Evolutionary conservation across 1,140 invertebrate species (phyloP).

Genomic region (Pectinophora gossypiella): DNA sequence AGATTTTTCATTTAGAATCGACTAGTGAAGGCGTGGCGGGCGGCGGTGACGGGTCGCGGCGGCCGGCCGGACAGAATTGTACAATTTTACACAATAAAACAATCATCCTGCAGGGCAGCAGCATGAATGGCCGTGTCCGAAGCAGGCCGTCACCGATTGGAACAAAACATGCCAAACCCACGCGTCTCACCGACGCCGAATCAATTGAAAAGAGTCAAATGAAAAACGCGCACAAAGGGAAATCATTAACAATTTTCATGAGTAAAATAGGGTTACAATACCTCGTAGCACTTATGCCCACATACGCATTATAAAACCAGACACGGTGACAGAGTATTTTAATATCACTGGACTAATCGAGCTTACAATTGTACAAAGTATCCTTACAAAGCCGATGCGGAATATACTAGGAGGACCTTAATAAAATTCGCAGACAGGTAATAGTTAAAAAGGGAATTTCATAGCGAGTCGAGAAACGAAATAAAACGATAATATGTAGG

Average conservation of each 20-base stretch:
- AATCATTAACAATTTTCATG: slow-evolving; percentile 24
- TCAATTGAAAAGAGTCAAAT: slow-evolving; percentile 48
- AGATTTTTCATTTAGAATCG: slow-evolving; percentile 18
- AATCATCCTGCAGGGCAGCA: slow-evolving; percentile 29
- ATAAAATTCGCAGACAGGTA: slow-evolving; percentile 20
- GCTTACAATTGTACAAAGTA: slow-evolving; percentile 11
- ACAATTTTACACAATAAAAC: slow-evolving; percentile 61
- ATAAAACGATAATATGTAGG: slow-evolving; percentile 62
- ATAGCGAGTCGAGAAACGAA: slow-evolving; percentile 47
- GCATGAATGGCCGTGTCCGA: slow-evolving; percentile 50
- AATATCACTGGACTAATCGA: background rate
- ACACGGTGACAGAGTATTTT: background rate
- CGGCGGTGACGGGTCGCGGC: slow-evolving; percentile 26
- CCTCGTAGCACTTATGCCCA: background rate
- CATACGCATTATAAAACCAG: background rate
- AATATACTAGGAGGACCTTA: slow-evolving; percentile 20
- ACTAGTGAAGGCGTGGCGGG: slow-evolving; percentile 18
- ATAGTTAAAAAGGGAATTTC: slow-evolving; percentile 47
- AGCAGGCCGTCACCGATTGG: slow-evolving; percentile 46
- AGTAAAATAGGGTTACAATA: no score
- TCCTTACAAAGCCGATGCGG: slow-evolving; percentile 15
- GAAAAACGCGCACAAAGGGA: slow-evolving; percentile 45
- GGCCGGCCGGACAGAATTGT: slow-evolving; percentile 50
- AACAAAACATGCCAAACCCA: slow-evolving; percentile 70
- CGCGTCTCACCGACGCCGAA: slow-evolving; percentile 22